phyloP scores from a whole-genome alignment of 2,888 invertebrate species.

The Drosophila pseudotalamancana region DNA sequence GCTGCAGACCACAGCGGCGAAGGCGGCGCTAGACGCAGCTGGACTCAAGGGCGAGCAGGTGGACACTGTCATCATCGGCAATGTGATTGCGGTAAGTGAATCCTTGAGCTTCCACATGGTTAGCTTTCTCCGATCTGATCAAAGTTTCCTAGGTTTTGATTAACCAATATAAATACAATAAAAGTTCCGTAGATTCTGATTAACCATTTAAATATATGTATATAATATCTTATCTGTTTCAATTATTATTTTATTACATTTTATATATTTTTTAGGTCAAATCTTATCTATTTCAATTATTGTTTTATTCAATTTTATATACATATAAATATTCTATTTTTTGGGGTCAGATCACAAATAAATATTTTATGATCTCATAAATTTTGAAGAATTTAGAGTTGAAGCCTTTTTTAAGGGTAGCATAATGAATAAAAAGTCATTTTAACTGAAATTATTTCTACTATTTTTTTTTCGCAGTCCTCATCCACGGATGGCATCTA shows the following conservation, averaged over 20 bases:
- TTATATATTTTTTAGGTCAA: too few species aligned
- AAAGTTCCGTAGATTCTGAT: too few species aligned
- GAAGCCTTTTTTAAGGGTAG: too few species aligned
- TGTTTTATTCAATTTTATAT: background rate
- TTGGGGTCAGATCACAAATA: too few species aligned
- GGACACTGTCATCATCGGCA: slow-evolving; percentile 95
- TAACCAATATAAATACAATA: background rate
- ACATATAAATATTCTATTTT: too few species aligned
- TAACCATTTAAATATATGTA: too few species aligned
- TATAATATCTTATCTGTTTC: too few species aligned
- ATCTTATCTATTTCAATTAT: slow-evolving; percentile 1
- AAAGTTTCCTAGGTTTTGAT: background rate
- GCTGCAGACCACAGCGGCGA: slow-evolving; percentile 92
- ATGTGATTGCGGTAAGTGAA: slow-evolving; percentile 91
- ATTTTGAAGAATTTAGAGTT: too few species aligned
- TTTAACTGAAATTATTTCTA: background rate
- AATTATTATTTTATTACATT: too few species aligned
- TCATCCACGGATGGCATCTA: slow-evolving; percentile 93
- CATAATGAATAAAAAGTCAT: too few species aligned
- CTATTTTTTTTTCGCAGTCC: slow-evolving; percentile 85
- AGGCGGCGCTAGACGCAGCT: slow-evolving; percentile 91
- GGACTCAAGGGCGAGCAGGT: slow-evolving; percentile 93
- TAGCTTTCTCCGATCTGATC: background rate
- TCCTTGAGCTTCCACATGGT: background rate
- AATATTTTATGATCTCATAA: background rate